phyloP scores from a whole-genome alignment of 2,888 invertebrate genomes.

The Amblyjoppa fuscipennis region DNA sequence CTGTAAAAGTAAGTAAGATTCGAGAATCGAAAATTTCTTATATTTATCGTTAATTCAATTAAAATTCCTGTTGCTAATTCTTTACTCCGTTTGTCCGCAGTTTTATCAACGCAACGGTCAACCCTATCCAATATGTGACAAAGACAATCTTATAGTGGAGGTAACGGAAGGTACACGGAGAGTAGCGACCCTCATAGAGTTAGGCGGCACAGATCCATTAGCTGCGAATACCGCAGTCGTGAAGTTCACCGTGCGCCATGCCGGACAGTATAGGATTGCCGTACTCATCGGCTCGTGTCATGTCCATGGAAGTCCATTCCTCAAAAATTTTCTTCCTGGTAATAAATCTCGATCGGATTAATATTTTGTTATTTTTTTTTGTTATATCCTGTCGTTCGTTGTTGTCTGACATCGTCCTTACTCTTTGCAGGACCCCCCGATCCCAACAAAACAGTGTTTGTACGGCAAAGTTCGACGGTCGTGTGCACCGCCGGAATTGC shows the following conservation, averaged over 20 bases:
- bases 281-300: slow-evolving; percentile 93
- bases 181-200: slow-evolving; percentile 93
- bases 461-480: slow-evolving; percentile 93
- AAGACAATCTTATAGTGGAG: slow-evolving; percentile 95
- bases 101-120: slow-evolving; percentile 97
- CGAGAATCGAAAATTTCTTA: no score
- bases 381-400: not conserved
- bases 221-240: slow-evolving; percentile 95
- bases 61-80: not conserved
- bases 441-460: slow-evolving; percentile 93
- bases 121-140: slow-evolving; percentile 97
- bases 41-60: no score
- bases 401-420: slow-evolving; percentile 59
- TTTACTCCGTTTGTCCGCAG: slow-evolving; percentile 83
- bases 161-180: slow-evolving; percentile 94
- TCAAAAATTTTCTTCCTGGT: slow-evolving; percentile 92
- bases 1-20: slow-evolving; percentile 87
- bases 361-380: not conserved
- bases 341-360: slow-evolving; percentile 57
- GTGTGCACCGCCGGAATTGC: slow-evolving; percentile 92
- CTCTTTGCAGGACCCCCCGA: slow-evolving; percentile 89
- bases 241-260: slow-evolving; percentile 96
- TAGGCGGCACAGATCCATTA: slow-evolving; percentile 94
- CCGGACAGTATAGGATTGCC: slow-evolving; percentile 95
- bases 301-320: slow-evolving; percentile 95